Evolutionary conservation across 2,113 vertebrate species (phyloP), one percentile per base, ranked within the genome.

Genomic region (Xiphophorus couchianus): DNA sequence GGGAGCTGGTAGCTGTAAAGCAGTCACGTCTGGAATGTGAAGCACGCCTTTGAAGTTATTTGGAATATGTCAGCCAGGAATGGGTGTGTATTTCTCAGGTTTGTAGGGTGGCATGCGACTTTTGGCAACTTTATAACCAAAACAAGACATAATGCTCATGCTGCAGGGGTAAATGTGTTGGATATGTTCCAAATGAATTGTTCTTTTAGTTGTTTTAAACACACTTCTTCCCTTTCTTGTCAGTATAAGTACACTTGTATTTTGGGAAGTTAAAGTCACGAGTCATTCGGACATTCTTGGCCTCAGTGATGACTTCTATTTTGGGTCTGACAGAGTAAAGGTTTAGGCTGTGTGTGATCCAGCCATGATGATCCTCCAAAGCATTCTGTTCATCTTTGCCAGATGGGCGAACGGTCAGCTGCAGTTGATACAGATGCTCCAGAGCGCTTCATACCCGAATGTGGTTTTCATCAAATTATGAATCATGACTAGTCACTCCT

Each of bases 21-120:
- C 76, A 65, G 71, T 78, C 70, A 69, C 82, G 76, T 78, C 19
- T 83, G 86, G 89, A 91, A 92, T 90, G 80, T 60, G 69, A 87
- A 84, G 30, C 65, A 71, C 5, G 76, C 30, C 86, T 89, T 86
- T 90, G 87, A 91, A 84, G 87, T 89, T 90, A 87, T 92, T 93
- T 88, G 81, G 78, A 81, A 82, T 75, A 69, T 85, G 83, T 77
- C 75, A 69, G 83, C 88, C 82, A 77, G 82, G 37, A 61, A 73
- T 58, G 73, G 79, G 74, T 69, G 82, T 78, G 85, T 63, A 66
- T 27, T 73, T 68, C 71, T 81, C 75, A 31, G 48, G 69, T 75
- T 65, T 62, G 12, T 51, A 30, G 44, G 29, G 22, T 74, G 68
- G 48, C n/a, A 79, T 33, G 69, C 63, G 70, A 75, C 70, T 87